Base-by-base conservation (phyloP, 2,113 vertebrate species). In the Paraplagusia blochii region DNA sequence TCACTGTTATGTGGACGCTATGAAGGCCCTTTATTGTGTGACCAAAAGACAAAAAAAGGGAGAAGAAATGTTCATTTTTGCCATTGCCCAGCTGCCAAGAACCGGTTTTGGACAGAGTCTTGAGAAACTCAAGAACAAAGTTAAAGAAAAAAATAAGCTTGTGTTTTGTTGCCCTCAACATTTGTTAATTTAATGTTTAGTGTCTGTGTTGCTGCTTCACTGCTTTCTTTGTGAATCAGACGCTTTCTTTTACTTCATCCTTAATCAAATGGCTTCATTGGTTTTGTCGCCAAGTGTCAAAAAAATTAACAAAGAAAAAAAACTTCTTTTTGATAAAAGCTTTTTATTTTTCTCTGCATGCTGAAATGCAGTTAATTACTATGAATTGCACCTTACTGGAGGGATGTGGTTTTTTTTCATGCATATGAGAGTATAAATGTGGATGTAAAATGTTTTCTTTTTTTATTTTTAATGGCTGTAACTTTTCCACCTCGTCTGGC, bases 351-450 rank as follows among this genome's bases (percentile, higher is more conserved):
- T 3, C 40, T 53, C 75, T 79, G 70, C 63, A 70, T 77, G 66
- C 59, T 61, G 63, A 80, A 46, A 58, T 53, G 62, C 70, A 66
- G 53, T 57, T 17, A 43, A 54, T 71, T n/a, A 48, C 63, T 65
- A 64, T 69, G 57, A 75, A 49, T 71, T 79, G 83, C 83, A 86
- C 80, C 82, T 81, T 83, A 77, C 33, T 48, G 35, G 62, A 50
- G 56, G 53, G 61, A 63, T 50, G 58, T 70, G 22, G 15, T 51
- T 68, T 56, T 44, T 18, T 1, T 40, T 55, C 36, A 36, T 61
- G 3, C 15, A 4, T 61, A 46, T 15, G 49, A 63, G 44, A 17
- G 29, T 44, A 45, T 66, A 52, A 9, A 40, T 44, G 29, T 47
- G 11, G 11, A 38, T 38, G 15, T 14, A 13, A 29, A 34, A 35